These are phyloP conservation scores for Spodoptera exigua DNA, from an alignment of 2,888 invertebrate genomes.

Conservation along the genomic window DNA sequence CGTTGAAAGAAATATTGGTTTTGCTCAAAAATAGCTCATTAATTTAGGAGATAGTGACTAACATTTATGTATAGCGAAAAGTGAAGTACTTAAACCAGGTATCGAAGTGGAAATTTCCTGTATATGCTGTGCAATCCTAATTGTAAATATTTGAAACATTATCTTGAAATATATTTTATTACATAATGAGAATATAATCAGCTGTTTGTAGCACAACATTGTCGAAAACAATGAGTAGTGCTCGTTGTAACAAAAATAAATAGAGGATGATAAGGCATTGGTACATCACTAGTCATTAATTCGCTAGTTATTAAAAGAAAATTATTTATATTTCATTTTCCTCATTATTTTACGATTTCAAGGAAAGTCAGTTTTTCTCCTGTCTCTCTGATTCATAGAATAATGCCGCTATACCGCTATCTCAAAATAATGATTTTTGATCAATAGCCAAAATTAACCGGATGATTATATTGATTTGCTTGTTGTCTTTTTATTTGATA, in stretches of 20 bases:
- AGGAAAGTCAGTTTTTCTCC: too few species aligned
- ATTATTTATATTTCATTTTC: too few species aligned
- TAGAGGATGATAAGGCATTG: too few species aligned
- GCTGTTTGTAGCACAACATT: not conserved
- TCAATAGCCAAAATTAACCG: constrained; percentile 25
- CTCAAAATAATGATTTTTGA: constrained; percentile 30
- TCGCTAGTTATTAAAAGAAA: too few species aligned
- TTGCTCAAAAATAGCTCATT: constrained; percentile 22
- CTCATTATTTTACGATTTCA: too few species aligned
- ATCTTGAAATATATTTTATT: not conserved
- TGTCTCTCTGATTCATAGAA: too few species aligned
- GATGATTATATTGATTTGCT: constrained; percentile 17
- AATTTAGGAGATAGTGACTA: constrained; percentile 13
- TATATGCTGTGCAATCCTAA: not conserved
- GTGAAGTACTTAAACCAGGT: constrained; percentile 8
- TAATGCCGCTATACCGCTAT: too few species aligned
- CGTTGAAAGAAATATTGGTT: constrained; percentile 31
- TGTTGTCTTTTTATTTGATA: constrained; percentile 17
- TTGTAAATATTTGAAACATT: not conserved
- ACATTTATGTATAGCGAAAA: constrained; percentile 24
- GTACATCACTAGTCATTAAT: too few species aligned
- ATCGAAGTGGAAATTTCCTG: constrained; percentile 12
- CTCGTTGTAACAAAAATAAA: too few species aligned
- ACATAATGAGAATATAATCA: not conserved
- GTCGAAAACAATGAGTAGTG: too few species aligned